A percentile compares a stretch with the other conserved stretches of the same genome.
Conservation (phyloP, 2,888 invertebrate species). For the Eupithecia insigniata region DNA sequence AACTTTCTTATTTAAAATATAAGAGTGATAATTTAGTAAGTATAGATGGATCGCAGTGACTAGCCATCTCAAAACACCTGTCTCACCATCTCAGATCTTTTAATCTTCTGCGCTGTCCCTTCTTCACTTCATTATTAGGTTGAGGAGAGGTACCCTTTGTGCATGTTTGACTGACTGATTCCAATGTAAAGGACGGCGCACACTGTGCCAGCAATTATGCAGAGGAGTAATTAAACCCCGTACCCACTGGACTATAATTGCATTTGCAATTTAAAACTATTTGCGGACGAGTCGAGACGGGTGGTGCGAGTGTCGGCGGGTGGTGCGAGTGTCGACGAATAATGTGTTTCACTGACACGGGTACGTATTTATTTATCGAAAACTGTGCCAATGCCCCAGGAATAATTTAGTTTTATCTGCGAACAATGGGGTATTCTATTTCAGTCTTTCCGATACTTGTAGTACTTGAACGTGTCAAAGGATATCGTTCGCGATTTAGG, state of each 20-base stretch:
- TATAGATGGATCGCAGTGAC: not conserved
- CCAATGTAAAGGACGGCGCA: slow-evolving; percentile 8
- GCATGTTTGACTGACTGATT: not conserved
- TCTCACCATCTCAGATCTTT: no score
- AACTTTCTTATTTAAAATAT: no score
- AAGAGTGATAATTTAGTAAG: no score
- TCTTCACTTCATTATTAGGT: not conserved
- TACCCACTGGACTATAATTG: slow-evolving; percentile 55
- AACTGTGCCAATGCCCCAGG: not conserved
- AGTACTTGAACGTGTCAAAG: not conserved
- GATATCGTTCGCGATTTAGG: no score
- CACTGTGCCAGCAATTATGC: slow-evolving; percentile 53
- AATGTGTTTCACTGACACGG: not conserved
- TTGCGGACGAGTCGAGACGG: slow-evolving; percentile 46
- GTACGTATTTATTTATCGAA: not conserved
- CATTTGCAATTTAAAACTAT: slow-evolving; percentile 66
- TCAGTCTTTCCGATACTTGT: not conserved
- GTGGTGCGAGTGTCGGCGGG: slow-evolving; percentile 19
- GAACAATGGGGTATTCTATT: not conserved
- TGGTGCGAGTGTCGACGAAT: not conserved
- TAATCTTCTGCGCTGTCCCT: not conserved
- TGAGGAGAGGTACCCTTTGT: not conserved
- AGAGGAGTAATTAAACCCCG: slow-evolving; percentile 57
- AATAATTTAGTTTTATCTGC: not conserved
- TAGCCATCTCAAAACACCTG: not conserved